Evolutionary conservation across 2,888 invertebrate genomes (phyloP), one percentile per base, ranked within the genome.

Genomic region (Amphiduros pacificus): DNA sequence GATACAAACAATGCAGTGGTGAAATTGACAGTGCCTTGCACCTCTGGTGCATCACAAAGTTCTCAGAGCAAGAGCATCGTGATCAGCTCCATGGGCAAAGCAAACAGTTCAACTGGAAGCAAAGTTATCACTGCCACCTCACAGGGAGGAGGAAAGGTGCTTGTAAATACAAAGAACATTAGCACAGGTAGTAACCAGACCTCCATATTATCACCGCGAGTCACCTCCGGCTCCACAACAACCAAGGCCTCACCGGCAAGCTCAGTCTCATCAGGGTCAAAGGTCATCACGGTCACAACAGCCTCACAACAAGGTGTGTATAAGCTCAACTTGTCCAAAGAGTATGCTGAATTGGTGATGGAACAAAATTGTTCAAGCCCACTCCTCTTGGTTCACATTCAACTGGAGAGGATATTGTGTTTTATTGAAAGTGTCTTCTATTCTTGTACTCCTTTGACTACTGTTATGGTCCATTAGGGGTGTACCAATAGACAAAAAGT

Each of bases 221-320:
- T 71, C 26, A 61, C 68, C 22, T 66, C 68, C n/a, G n/a, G n/a
- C n/a, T n/a, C n/a, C n/a, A n/a, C n/a, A n/a, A n/a, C n/a, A n/a
- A 41, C 71, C 71, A 62, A 60, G 70, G 22, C 64, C 70, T 26
- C 49, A 65, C n/a, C n/a, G n/a, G n/a, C n/a, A n/a, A n/a, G n/a
- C n/a, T n/a, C n/a, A n/a, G n/a, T 62, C 27, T 64, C 14, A 36
- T 22, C 72, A n/a, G 53, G 48, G 53, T 69, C 75, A 17, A 77
- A 77, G 71, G 75, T 77, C 55, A 76, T 76, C 55, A 75, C 76
- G 41, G 75, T 77, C 6, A 72, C 75, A 44, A 72, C 76, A 27
- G 68, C 75, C 55, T 66, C 71, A 27, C 61, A 68, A 72, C n/a
- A n/a, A n/a, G n/a, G n/a, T n/a, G n/a, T 71, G 73, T 74, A 62